Evolutionary conservation across 2,797 vertebrate species (phyloP), one percentile per base, ranked within the genome.

Genomic region (Tiaroga cobitis): DNA sequence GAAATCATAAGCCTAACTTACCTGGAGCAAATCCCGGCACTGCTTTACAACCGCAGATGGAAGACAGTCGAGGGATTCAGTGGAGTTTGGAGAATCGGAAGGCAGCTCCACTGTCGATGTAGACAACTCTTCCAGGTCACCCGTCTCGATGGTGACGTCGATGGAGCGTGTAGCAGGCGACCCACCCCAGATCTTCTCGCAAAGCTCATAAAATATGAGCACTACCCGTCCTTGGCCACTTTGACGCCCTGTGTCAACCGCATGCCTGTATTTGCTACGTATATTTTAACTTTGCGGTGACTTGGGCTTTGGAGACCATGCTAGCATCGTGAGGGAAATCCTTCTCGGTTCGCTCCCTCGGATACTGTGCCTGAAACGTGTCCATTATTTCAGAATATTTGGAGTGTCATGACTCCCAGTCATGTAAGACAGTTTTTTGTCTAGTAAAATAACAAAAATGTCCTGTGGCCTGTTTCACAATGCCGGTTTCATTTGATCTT

Each of bases 131-230:
- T 51, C 32, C n/a, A 82, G 4, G 18, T 86, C 63, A 29, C 5
- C 34, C 0, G 70, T 81, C 43, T 81, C 34, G 11, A 73, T 29
- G 10, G 54, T 19, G 7, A 46, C 26, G 2, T 63, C n/a, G 13
- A 87, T 34, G 63, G 83, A 83, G 8, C 59, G 54, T 3, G 84
- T 87, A 8, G 81, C 81, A 5, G 77, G 63, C 0, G 67, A 87
- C 8, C 80, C 81, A 70, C 72, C 86, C 83, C 86, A 86, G 24
- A 87, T 63, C 34, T 87, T 67, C 24, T 89, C 78, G 43, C 86
- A 89, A 9, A 81, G 24, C 37, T 86, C 81, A 54, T 86, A 84
- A 46, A 77, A 86, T 54, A 83, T 59, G 26, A 83, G 59, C 5
- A 80, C 76, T n/a, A 80, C 75, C 72, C 54, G 6, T 76, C 54